These are phyloP conservation scores for Cryptosula pallasiana DNA, from an alignment of 2,888 invertebrate genomes.

Conservation along the genomic window DNA sequence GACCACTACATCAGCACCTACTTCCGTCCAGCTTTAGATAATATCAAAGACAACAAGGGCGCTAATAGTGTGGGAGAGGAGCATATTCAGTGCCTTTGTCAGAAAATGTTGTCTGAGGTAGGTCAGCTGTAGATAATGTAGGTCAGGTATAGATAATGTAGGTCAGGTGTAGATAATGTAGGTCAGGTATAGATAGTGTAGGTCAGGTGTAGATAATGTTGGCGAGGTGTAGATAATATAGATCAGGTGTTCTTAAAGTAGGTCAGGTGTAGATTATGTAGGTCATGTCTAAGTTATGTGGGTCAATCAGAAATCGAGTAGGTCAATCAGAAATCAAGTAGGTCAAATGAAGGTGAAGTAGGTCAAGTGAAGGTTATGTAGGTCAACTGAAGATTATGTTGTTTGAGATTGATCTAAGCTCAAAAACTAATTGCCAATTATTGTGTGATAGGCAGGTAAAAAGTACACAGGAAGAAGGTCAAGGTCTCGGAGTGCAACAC, in stretches of 20 bases:
- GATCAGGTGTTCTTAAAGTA: no score
- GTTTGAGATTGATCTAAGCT: no score
- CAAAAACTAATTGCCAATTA: no score
- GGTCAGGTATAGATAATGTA: not conserved
- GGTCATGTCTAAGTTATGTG: no score
- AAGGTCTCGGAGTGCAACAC: slow-evolving; percentile 38
- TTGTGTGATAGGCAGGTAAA: slow-evolving; percentile 57
- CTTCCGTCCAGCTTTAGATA: slow-evolving; percentile 73
- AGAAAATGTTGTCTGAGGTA: slow-evolving; percentile 74
- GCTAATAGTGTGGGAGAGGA: slow-evolving; percentile 68
- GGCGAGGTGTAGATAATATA: no score
- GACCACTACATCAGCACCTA: slow-evolving; percentile 76
- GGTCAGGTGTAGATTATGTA: no score
- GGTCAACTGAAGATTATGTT: no score
- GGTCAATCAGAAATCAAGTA: slow-evolving; percentile 24
- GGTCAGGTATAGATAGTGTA: not conserved
- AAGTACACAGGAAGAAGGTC: slow-evolving; percentile 58
- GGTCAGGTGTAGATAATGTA: not conserved
- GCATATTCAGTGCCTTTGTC: slow-evolving; percentile 65
- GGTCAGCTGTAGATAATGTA: slow-evolving; percentile 16
- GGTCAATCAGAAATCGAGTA: slow-evolving; percentile 24
- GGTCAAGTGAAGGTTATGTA: slow-evolving; percentile 21
- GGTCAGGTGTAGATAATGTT: no score
- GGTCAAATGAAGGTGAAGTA: slow-evolving; percentile 24
- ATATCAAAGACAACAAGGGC: slow-evolving; percentile 70